Conservation (phyloP, 1,140 invertebrate species). For the Halesus radiatus region DNA sequence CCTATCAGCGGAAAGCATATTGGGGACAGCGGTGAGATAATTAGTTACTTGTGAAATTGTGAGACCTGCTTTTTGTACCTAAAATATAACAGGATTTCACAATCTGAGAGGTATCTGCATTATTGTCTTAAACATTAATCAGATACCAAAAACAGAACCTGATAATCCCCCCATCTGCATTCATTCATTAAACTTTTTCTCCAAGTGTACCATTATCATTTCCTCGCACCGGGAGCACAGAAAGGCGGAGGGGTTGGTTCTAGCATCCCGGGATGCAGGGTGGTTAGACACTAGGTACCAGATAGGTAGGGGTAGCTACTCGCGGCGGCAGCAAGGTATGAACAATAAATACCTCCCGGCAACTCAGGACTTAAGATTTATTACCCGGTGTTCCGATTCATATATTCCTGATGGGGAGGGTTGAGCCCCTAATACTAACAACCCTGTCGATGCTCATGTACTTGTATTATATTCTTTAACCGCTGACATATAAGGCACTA, state of each 20-base stretch:
- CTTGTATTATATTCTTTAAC: background rate
- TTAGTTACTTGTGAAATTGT: too few species aligned
- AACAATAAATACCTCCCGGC: constrained; percentile 40
- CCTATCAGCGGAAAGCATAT: too few species aligned
- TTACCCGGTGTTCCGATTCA: constrained; percentile 53
- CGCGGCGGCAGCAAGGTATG: background rate
- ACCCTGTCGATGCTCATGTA: constrained; percentile 26
- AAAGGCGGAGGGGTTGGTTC: background rate
- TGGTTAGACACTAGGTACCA: too few species aligned
- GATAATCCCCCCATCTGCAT: too few species aligned
- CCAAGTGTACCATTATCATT: background rate
- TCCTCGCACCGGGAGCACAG: background rate
- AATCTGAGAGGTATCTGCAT: too few species aligned
- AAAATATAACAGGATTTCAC: too few species aligned
- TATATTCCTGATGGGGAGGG: constrained; percentile 39
- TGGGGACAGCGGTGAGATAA: too few species aligned
- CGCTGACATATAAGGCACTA: too few species aligned
- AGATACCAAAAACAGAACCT: too few species aligned
- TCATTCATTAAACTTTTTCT: constrained; percentile 8
- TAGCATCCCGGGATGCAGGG: too few species aligned
- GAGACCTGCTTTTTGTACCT: too few species aligned
- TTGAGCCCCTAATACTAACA: constrained; percentile 28
- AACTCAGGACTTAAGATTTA: constrained; percentile 44
- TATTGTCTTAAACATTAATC: too few species aligned
- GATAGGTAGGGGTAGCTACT: background rate